Conservation (phyloP, 2,797 vertebrate species). For the Enteromius treurensis region DNA sequence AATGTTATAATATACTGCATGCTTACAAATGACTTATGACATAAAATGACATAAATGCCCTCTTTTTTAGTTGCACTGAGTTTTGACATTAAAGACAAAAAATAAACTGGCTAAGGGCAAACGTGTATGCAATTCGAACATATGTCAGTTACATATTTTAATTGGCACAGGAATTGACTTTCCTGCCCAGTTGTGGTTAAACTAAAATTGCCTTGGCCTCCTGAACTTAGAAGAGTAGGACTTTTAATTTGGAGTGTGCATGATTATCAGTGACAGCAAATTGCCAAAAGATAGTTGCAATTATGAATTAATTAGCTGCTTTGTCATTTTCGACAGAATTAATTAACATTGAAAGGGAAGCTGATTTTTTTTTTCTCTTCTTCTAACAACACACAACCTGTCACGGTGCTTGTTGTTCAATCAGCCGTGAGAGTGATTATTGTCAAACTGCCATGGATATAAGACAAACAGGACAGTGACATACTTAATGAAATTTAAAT, state of each 20-base stretch:
- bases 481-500: neutral
- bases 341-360: constrained; percentile 31
- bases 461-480: neutral
- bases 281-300: constrained; percentile 48
- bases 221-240: neutral
- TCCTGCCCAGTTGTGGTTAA: neutral
- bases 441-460: neutral
- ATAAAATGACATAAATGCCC: neutral
- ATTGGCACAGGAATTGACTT: neutral
- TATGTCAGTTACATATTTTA: constrained; percentile 14
- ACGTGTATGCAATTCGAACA: neutral
- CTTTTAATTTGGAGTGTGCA: constrained; percentile 36
- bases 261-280: constrained; percentile 43
- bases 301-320: constrained; percentile 63
- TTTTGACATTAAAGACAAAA: constrained; percentile 7
- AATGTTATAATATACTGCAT: neutral
- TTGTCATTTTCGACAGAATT: constrained; percentile 58
- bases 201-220: neutral
- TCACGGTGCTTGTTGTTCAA: constrained; percentile 29
- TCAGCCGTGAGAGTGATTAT: constrained; percentile 30
- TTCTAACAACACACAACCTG: neutral
- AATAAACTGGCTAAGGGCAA: neutral
- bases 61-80: neutral
- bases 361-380: neutral
- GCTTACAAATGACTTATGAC: constrained; percentile 9